Base-by-base conservation (phyloP, 2,797 vertebrate species). In the Danionella dracula region DNA sequence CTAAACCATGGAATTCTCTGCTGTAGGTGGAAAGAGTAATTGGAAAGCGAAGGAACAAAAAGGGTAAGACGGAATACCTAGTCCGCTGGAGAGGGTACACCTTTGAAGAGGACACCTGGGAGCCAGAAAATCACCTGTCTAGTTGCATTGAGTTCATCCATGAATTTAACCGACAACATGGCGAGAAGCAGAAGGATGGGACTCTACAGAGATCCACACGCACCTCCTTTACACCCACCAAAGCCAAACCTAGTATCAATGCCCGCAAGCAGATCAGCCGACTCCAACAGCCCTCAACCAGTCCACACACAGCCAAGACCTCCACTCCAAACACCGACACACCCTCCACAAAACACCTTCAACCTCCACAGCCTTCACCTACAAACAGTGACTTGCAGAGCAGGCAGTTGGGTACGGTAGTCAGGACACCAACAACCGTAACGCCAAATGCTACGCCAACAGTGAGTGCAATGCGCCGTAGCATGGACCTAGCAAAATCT, bases 1-100 rank as follows among this genome's bases (percentile, higher is more conserved):
- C 23, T 27, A 3, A 27, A 27, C 23, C 23, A 27, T 27, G 23
- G 23, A 27, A 27, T 6, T 63, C 17, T 11, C 27, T 71, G 58
- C 71, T 77, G 27, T 78, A 99, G 96, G 95, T 99, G 79, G 95
- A 98, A 82, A 86, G 86, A 66, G 93, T 99, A 44, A 86, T 99
- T 76, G 95, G 95, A 73, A 92, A 91, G 76, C 87, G 95, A 75
- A 94, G 89, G 86, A 95, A 88, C 81, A 95, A 90, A 81, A 97
- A 94, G 78, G 95, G 95, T 31, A 91, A 90, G 83, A 91, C 90
- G 6, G 95, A 99, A 73, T 98, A 99, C 72, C 82, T 97, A 77
- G 95, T 99, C 11, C 86, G 93, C 48, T 99, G 96, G 95, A 90
- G 94, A 80, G 96, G 95, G 53, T 99, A 96, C 0, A 88, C 92